These are phyloP conservation scores for Melieria picta DNA, from an alignment of 2,888 invertebrate genomes.

Conservation along the genomic window DNA sequence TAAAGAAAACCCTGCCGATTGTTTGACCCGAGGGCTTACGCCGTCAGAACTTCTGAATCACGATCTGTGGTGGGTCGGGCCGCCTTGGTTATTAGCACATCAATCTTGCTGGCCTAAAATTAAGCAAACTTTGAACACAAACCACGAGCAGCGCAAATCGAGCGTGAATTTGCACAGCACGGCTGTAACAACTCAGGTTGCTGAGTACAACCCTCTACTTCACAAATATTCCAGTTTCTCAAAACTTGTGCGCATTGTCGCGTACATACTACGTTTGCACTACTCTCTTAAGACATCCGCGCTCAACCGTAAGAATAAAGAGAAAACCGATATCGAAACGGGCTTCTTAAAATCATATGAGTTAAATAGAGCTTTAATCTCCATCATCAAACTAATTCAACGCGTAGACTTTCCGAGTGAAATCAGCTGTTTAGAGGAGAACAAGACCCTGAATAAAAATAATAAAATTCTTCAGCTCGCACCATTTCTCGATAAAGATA, in stretches of 20 bases:
- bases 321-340: slow-evolving; percentile 1
- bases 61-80: slow-evolving; percentile 21
- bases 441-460: not conserved
- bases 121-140: not conserved
- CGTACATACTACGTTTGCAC: not conserved
- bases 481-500: slow-evolving; percentile 22
- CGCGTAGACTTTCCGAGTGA: slow-evolving; percentile 15
- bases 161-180: not conserved
- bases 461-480: not conserved
- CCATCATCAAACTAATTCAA: slow-evolving; percentile 12
- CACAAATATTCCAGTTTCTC: slow-evolving; percentile 5
- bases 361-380: not conserved
- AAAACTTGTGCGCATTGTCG: slow-evolving; percentile 10
- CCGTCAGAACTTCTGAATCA: slow-evolving; percentile 8
- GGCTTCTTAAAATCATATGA: slow-evolving; percentile 13
- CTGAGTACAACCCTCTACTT: not conserved
- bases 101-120: too few relatives aligned
- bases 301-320: not conserved
- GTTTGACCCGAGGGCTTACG: slow-evolving; percentile 29
- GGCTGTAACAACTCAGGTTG: not conserved
- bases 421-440: not conserved
- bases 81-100: slow-evolving; percentile 1
- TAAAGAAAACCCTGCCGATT: slow-evolving; percentile 30
- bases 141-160: not conserved
- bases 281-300: not conserved